phyloP scores from a whole-genome alignment of 2,797 vertebrate species.

The Falco concolor region DNA sequence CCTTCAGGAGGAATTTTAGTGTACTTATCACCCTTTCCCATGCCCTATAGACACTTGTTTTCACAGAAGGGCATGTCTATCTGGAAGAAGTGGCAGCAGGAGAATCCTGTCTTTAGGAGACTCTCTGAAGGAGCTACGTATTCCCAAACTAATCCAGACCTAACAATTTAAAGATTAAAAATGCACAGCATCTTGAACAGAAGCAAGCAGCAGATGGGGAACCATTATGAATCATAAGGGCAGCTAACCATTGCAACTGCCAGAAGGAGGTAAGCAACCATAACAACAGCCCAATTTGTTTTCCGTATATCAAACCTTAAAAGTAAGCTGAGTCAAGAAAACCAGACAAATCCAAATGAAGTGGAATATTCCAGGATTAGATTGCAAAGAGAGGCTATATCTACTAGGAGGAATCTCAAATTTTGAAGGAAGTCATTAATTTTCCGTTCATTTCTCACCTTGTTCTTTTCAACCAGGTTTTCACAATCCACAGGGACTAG shows the following conservation, averaged over 20 bases:
- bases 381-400: neutral
- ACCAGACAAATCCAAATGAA: neutral
- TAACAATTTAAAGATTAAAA: conserved; percentile 17
- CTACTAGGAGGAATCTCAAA: neutral
- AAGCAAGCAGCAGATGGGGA: conserved; percentile 42
- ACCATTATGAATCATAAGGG: conserved; percentile 49
- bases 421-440: neutral
- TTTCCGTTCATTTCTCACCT: neutral
- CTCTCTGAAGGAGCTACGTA: neutral
- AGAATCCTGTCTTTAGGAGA: neutral
- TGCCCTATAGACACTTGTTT: neutral
- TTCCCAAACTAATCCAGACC: neutral
- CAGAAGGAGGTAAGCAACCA: conserved; percentile 38
- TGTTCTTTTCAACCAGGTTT: neutral
- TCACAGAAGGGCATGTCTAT: neutral
- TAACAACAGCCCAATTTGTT: neutral
- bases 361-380: neutral
- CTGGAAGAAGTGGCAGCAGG: neutral
- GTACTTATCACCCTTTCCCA: neutral
- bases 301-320: neutral
- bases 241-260: conserved; percentile 27
- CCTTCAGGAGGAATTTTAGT: neutral
- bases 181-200: conserved; percentile 1
- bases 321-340: neutral
- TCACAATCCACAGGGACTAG: neutral